Conservation (phyloP, 2,113 vertebrate species). For the Brachypteracias leptosomus region DNA sequence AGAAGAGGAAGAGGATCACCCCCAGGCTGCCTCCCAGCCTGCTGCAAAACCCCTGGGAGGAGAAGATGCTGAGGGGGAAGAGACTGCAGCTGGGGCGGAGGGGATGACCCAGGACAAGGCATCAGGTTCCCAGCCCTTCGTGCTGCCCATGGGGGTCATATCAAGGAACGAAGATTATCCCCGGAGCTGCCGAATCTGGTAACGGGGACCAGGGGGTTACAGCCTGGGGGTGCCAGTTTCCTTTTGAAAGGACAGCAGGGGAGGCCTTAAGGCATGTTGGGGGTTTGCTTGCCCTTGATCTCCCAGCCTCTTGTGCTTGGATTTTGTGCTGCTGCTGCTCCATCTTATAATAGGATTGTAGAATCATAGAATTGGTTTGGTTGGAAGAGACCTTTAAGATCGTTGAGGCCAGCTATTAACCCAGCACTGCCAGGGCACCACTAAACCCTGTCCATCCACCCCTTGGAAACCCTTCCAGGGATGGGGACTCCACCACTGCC, state of each 20-base stretch:
- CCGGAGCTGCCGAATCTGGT: conserved; percentile 91
- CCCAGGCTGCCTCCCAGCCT: neutral
- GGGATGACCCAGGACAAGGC: neutral
- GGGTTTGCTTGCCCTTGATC: neutral
- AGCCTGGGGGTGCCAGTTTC: fast-evolving
- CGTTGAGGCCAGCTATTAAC: neutral
- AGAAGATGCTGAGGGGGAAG: neutral
- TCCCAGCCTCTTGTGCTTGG: neutral
- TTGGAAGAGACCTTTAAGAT: neutral
- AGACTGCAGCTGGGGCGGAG: neutral
- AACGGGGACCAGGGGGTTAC: neutral
- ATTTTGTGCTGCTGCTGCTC: neutral
- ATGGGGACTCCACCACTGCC: neutral
- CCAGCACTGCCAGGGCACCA: neutral
- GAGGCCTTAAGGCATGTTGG: neutral
- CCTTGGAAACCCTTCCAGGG: neutral
- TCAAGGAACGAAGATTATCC: conserved; percentile 95
- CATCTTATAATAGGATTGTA: neutral
- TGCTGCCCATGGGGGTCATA: conserved; percentile 89
- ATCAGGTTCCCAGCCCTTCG: conserved; percentile 77
- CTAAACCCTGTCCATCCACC: neutral
- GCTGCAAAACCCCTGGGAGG: neutral
- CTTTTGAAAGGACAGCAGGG: neutral
- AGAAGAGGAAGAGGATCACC: neutral
- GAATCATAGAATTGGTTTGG: neutral